Conservation (phyloP, 2,888 invertebrate genomes). For the Malthinus seriepunctatus region DNA sequence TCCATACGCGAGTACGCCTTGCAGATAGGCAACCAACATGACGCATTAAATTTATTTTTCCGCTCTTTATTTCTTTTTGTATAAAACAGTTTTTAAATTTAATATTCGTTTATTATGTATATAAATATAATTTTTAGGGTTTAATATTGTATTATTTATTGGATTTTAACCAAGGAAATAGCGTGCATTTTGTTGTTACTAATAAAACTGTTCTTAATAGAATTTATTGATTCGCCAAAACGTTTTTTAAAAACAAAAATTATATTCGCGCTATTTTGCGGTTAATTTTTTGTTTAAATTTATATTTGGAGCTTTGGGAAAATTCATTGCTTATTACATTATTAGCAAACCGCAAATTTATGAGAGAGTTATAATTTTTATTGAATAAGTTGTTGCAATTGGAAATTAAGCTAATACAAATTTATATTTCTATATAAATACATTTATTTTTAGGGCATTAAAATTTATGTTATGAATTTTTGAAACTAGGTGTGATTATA, state of each 20-base stretch:
- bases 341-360: slow-evolving; percentile 1
- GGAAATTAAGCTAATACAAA: slow-evolving; percentile 8
- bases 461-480: slow-evolving; percentile 18
- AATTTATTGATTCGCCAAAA: slow-evolving; percentile 21
- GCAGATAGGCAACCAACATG: background rate
- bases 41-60: too few species aligned
- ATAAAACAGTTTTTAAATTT: too few species aligned
- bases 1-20: too few species aligned
- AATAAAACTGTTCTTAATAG: background rate
- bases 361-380: background rate
- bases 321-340: background rate
- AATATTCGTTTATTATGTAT: too few species aligned
- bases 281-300: background rate
- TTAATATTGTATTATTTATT: too few species aligned
- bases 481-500: slow-evolving; percentile 20
- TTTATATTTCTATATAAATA: slow-evolving; percentile 6
- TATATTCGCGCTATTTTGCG: background rate
- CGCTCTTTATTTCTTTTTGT: too few species aligned
- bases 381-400: background rate
- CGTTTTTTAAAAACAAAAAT: slow-evolving; percentile 15
- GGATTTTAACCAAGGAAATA: too few species aligned
- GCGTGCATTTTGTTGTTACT: too few species aligned
- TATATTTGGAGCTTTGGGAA: background rate
- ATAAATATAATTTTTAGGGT: too few species aligned
- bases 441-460: slow-evolving; percentile 5